Percentiles rank a stretch among this genome's conserved stretches.
Evolutionary conservation across 2,797 vertebrate species (phyloP).

Genomic region (Rhinella marina): DNA sequence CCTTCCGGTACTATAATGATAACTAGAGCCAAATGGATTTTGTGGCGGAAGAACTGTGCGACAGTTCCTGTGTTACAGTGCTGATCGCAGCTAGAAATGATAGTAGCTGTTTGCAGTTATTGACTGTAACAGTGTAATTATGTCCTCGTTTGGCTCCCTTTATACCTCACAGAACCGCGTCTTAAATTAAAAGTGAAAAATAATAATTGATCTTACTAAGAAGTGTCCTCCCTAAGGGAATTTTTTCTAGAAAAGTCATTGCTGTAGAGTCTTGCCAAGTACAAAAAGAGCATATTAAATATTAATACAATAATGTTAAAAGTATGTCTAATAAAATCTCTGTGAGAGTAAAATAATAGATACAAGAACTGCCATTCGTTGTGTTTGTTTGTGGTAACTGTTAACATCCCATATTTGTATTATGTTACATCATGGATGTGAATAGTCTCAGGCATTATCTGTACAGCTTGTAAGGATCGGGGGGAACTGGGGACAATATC

Average conservation of each 20-base stretch:
- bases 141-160: slow-evolving; percentile 69
- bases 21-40: slow-evolving; percentile 80
- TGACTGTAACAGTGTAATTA: slow-evolving; percentile 76
- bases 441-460: slow-evolving; percentile 3
- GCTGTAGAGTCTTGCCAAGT: slow-evolving; percentile 43
- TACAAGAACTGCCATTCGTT: slow-evolving; percentile 20
- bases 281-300: slow-evolving; percentile 56
- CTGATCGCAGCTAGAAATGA: slow-evolving; percentile 79
- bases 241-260: slow-evolving; percentile 47
- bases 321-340: slow-evolving; percentile 48
- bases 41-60: slow-evolving; percentile 72
- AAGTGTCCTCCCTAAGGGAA: slow-evolving; percentile 40
- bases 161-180: slow-evolving; percentile 15
- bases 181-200: slow-evolving; percentile 62
- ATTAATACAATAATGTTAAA: slow-evolving; percentile 53
- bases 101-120: slow-evolving; percentile 67
- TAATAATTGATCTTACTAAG: slow-evolving; percentile 60
- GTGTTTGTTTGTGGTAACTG: slow-evolving; percentile 24
- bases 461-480: slow-evolving; percentile 3
- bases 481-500: slow-evolving; percentile 23
- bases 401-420: slow-evolving; percentile 41
- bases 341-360: slow-evolving; percentile 43
- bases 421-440: slow-evolving; percentile 32
- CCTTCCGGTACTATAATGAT: slow-evolving; percentile 80
- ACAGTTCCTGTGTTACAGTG: slow-evolving; percentile 75